Percentiles rank a stretch among this genome's conserved stretches.
These are phyloP conservation scores for Lepus oiostolus DNA, from an alignment of 2,797 vertebrate species.

Conservation along the genomic window DNA sequence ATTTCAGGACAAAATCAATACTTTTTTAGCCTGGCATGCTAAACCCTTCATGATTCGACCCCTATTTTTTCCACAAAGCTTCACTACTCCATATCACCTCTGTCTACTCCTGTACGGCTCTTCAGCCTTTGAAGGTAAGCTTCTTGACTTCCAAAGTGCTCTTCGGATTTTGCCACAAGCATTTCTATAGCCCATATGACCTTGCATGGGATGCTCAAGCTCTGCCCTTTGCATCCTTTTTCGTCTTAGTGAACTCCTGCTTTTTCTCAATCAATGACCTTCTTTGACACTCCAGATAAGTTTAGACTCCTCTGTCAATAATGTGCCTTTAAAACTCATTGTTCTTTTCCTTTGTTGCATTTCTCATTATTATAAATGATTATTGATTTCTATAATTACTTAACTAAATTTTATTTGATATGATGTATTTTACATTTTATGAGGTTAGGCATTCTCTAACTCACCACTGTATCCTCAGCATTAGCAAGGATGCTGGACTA, in stretches of 20 bases:
- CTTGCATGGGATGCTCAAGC: not conserved
- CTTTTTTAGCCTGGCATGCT: constrained; percentile 24
- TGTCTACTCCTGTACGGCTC: not conserved
- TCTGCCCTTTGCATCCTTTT: not conserved
- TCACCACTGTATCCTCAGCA: not conserved
- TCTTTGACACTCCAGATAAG: constrained; percentile 38
- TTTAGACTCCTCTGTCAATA: not conserved
- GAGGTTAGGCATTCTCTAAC: not conserved
- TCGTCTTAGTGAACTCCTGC: not conserved
- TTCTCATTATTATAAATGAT: constrained; percentile 17
- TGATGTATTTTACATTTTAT: constrained; percentile 33
- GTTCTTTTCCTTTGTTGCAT: not conserved
- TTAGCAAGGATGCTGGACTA: not conserved
- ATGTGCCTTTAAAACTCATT: not conserved
- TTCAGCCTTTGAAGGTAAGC: not conserved
- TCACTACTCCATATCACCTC: not conserved
- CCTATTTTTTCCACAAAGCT: constrained; percentile 17
- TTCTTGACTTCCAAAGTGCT: not conserved
- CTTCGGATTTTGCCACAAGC: not conserved
- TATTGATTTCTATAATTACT: constrained; percentile 36
- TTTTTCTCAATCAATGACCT: not conserved
- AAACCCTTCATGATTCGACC: not conserved
- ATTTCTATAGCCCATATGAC: not conserved
- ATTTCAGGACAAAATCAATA: constrained; percentile 22
- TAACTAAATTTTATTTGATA: not conserved